Conservation (phyloP, 2,797 vertebrate genomes). For the Sylvia borin region DNA sequence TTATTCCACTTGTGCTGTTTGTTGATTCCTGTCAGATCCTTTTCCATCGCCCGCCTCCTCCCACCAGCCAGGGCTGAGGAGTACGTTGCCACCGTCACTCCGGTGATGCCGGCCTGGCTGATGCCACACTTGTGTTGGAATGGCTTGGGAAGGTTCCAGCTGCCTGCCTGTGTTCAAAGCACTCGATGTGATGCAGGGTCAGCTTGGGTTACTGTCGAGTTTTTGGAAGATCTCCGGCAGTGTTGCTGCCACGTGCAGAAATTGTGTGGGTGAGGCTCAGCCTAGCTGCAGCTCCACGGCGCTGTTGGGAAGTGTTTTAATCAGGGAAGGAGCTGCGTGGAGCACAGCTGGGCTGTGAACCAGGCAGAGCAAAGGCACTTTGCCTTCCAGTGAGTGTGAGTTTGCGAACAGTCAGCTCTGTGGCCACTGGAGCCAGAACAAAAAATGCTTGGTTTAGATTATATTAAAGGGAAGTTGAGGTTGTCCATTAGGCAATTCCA, state of each 20-base stretch:
- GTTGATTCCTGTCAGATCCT: background rate
- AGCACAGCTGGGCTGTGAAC: background rate
- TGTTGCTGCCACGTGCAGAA: background rate
- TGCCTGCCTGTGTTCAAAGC: background rate
- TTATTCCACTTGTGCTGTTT: background rate
- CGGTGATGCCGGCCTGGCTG: background rate
- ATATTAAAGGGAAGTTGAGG: background rate
- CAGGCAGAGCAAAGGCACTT: background rate
- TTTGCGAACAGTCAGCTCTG: accelerated
- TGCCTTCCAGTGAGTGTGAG: background rate
- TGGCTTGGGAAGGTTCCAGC: background rate
- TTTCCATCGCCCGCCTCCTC: background rate
- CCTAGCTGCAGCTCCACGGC: background rate
- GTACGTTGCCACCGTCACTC: background rate
- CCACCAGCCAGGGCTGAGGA: background rate
- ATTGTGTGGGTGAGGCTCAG: background rate
- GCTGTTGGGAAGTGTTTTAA: background rate
- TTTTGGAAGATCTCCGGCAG: background rate
- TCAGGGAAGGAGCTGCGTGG: background rate
- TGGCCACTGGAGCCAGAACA: accelerated
- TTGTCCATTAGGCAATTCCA: background rate
- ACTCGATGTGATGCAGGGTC: background rate
- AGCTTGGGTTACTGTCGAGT: background rate
- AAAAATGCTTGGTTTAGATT: background rate
- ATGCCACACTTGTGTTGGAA: accelerated